Conservation (phyloP, 2,888 invertebrate species). For the Gnatocerus cornutus region DNA sequence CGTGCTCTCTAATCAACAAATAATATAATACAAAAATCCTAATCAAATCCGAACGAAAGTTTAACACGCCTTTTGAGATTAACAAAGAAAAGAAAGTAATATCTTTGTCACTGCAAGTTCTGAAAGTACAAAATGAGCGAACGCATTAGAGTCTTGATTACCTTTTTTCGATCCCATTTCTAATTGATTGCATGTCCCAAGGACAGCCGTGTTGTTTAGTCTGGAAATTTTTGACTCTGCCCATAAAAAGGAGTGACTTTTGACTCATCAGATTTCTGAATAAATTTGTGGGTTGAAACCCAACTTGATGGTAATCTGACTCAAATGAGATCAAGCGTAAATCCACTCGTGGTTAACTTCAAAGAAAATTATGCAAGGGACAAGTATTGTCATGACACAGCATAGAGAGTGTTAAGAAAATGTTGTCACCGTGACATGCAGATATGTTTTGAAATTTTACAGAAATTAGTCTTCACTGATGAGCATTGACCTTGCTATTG, state of each 20-base stretch:
- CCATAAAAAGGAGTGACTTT: conserved; percentile 36
- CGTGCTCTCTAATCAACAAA: too few relatives aligned
- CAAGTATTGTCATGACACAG: conserved; percentile 3
- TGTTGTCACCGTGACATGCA: too few relatives aligned
- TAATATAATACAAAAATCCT: too few relatives aligned
- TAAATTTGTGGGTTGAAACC: conserved; percentile 28
- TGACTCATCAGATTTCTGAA: conserved; percentile 41
- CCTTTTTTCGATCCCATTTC: conserved; percentile 9
- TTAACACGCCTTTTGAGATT: not conserved
- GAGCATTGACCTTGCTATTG: conserved; percentile 41
- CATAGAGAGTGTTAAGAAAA: conserved; percentile 22
- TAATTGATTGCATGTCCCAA: not conserved
- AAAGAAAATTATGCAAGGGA: conserved; percentile 32
- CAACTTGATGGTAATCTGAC: conserved; percentile 21
- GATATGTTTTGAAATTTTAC: conserved; percentile 9
- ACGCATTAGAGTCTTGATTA: not conserved
- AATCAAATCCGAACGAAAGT: not conserved
- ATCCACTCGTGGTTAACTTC: conserved; percentile 33
- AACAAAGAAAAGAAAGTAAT: conserved; percentile 34
- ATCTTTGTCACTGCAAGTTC: conserved; percentile 27
- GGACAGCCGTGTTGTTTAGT: conserved; percentile 33
- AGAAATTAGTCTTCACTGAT: conserved; percentile 12
- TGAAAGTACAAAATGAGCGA: conserved; percentile 5
- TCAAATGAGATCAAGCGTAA: conserved; percentile 39
- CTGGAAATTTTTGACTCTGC: conserved; percentile 33